phyloP scores from a whole-genome alignment of 2,888 invertebrate genomes.

The Mechanitis messenoides region DNA sequence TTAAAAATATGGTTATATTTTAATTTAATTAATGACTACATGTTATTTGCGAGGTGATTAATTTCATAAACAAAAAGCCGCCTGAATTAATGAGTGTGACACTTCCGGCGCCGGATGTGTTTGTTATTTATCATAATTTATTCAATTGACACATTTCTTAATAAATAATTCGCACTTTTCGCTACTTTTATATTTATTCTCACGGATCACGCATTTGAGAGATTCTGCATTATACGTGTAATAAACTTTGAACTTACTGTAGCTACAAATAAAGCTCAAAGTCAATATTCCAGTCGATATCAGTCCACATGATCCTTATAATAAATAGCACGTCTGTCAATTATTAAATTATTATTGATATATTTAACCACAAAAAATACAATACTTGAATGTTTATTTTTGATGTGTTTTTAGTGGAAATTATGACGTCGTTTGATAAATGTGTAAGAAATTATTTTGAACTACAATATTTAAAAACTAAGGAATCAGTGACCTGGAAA shows the following conservation, averaged over 20 bases:
- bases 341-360: conserved; percentile 13
- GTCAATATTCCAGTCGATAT: conserved; percentile 45
- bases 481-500: too few relatives aligned
- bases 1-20: background rate
- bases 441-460: too few relatives aligned
- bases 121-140: conserved; percentile 8
- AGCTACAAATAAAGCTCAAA: conserved; percentile 26
- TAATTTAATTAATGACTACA: background rate
- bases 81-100: conserved; percentile 7
- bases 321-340: conserved; percentile 38
- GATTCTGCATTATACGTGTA: conserved; percentile 41
- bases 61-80: background rate
- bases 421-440: too few relatives aligned
- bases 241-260: conserved; percentile 20
- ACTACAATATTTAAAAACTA: too few relatives aligned
- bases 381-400: too few relatives aligned
- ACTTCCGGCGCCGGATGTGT: conserved; percentile 9
- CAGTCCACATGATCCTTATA: conserved; percentile 63
- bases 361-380: background rate
- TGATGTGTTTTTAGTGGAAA: background rate
- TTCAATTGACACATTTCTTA: conserved; percentile 12
- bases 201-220: conserved; percentile 60
- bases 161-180: conserved; percentile 9
- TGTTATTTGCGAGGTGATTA: background rate
- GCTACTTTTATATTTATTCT: conserved; percentile 60